These are phyloP conservation scores for Halcyon leucocephala DNA, from an alignment of 2,797 vertebrate genomes.

Conservation along the genomic window DNA sequence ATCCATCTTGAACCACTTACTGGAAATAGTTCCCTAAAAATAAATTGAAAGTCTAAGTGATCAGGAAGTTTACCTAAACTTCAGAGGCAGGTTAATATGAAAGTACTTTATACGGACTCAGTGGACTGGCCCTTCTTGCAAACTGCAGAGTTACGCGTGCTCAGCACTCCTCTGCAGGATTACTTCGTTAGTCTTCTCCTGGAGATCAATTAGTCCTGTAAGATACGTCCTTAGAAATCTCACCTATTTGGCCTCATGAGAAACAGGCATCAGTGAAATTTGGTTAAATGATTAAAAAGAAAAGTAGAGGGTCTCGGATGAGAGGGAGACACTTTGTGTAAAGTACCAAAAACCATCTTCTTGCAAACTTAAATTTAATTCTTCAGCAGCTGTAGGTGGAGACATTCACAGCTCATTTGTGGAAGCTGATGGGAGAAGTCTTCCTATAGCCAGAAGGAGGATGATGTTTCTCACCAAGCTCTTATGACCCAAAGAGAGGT, in stretches of 20 bases:
- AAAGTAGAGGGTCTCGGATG: neutral
- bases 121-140: neutral
- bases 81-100: constrained; percentile 41
- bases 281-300: neutral
- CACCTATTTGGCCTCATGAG: neutral
- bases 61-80: constrained; percentile 54
- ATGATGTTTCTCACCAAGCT: neutral
- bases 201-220: neutral
- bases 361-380: neutral
- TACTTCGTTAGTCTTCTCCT: neutral
- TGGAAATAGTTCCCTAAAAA: constrained; percentile 58
- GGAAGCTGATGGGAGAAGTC: neutral
- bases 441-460: neutral
- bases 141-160: neutral
- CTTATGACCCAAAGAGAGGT: neutral
- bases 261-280: neutral
- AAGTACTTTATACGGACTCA: neutral
- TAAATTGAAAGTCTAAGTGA: constrained; percentile 55
- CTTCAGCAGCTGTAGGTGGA: neutral
- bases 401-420: rapidly evolving
- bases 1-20: constrained; percentile 62
- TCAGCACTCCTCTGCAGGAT: rapidly evolving
- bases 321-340: neutral
- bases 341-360: neutral
- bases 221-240: neutral